Base-by-base conservation (phyloP, 2,797 vertebrate species). In the Rhynchonycteris naso region DNA sequence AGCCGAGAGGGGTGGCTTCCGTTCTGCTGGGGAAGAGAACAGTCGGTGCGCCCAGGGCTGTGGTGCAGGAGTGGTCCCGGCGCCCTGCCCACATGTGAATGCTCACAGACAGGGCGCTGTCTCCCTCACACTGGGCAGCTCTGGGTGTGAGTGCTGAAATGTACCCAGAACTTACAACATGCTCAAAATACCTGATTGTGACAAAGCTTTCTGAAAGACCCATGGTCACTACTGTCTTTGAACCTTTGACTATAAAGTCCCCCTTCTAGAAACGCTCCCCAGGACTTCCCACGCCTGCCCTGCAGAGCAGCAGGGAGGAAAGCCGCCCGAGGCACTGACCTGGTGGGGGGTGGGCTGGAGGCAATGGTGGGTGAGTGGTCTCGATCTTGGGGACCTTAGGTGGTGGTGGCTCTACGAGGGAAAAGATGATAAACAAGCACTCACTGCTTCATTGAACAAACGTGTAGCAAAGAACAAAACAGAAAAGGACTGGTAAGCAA, bases 381-480 rank as follows among this genome's bases (percentile, higher is more conserved):
- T 99, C 99, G 94, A 99, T 98, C 90, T 99, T 98, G 13, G 99
- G 98, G 92, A 99, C 99, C 98, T 99, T 99, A 96, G 99, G 98
- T 94, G 99, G 99, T 61, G 99, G 98, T 95, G 99, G 99, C 96
- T 99, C 99, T 99, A 98, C 61, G 98, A 97, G 97, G 98, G 96
- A 92, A 96, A 98, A 47, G 47, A 28, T 56, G 1, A 95, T 28
- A 38, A 75, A 66, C 91, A 91, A 47, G 66, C 15, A 88, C 14
- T 82, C 35, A 26, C 38, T 26, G 63, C 68, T 71, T 71, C 47
- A 47, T 10, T n/a, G 50, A 54, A 78, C 30, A 58, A 87, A 88
- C 28, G 3, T 74, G 68, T 0, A 71, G 15, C 14, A 28, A 38
- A 52, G 35, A 38, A 76, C 43, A 43, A 43, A 38, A 76, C 43